phyloP scores from a whole-genome alignment of 2,888 invertebrate species.

The Leptinotarsa juncta region DNA sequence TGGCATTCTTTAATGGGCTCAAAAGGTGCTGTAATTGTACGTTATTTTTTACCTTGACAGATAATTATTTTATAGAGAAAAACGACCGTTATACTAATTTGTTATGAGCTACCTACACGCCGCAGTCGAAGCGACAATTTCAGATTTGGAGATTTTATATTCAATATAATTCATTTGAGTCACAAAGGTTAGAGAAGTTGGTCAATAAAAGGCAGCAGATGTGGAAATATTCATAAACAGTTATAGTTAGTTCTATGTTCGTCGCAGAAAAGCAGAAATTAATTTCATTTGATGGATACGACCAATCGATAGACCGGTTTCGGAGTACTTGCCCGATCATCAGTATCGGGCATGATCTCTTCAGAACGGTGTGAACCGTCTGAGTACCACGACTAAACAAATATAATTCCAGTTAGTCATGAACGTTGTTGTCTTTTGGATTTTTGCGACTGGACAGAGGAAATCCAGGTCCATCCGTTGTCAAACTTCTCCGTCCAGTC shows the following conservation, averaged over 20 bases:
- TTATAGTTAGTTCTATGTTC: background rate
- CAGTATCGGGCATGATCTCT: no score
- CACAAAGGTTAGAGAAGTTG: background rate
- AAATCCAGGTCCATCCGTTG: no score
- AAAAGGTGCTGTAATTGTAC: background rate
- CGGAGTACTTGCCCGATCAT: no score
- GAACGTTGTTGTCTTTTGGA: no score
- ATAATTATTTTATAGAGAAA: constrained; percentile 5
- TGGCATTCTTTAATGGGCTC: background rate
- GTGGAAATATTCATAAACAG: background rate
- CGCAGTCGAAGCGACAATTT: background rate
- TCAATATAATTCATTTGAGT: background rate
- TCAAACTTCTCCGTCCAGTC: no score
- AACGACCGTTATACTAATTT: constrained; percentile 2
- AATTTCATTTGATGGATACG: no score
- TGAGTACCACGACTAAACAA: no score
- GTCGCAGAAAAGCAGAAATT: no score
- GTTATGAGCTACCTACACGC: background rate
- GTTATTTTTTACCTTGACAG: background rate
- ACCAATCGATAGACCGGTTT: no score
- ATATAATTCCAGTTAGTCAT: no score
- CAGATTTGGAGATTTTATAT: background rate
- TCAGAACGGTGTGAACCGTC: no score
- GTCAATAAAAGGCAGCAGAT: background rate
- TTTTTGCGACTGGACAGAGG: no score